These are phyloP conservation scores for Drosophila pandora DNA, from an alignment of 1,140 invertebrate genomes.

Conservation along the genomic window DNA sequence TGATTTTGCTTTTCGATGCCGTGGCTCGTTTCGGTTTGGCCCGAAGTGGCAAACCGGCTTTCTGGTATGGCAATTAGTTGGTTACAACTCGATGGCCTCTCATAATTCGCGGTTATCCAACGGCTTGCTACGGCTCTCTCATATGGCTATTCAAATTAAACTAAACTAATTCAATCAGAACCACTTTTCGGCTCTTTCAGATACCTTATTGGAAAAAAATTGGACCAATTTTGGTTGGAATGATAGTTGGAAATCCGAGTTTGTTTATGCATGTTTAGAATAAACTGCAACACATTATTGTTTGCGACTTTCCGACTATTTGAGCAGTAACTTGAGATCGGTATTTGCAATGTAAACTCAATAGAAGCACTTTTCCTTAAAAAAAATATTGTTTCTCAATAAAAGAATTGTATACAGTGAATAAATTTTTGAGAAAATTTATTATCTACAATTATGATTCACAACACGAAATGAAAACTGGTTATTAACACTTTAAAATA, in stretches of 20 bases:
- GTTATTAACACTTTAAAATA: neutral
- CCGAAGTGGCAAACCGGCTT: conserved; percentile 62
- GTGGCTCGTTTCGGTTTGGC: conserved; percentile 36
- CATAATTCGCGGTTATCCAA: conserved; percentile 64
- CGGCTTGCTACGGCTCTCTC: conserved; percentile 13
- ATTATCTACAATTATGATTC: no score
- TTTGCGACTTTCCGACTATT: no score
- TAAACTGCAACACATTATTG: neutral
- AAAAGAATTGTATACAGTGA: no score
- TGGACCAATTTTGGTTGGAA: conserved; percentile 3
- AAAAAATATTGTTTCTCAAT: neutral
- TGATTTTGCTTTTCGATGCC: conserved; percentile 39
- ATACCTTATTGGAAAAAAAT: conserved; percentile 17
- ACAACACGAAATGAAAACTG: no score
- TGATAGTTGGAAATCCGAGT: neutral
- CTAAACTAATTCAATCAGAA: conserved; percentile 25
- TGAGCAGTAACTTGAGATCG: conserved; percentile 6
- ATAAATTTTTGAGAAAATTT: no score
- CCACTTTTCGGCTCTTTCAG: conserved; percentile 9
- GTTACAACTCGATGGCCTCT: conserved; percentile 50
- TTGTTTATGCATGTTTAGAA: conserved; percentile 10
- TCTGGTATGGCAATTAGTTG: conserved; percentile 57
- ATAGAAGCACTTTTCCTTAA: neutral
- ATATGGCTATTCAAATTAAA: conserved; percentile 14
- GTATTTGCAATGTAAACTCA: neutral